Conservation (phyloP, 2,888 invertebrate genomes). For the Ormia ochracea region DNA sequence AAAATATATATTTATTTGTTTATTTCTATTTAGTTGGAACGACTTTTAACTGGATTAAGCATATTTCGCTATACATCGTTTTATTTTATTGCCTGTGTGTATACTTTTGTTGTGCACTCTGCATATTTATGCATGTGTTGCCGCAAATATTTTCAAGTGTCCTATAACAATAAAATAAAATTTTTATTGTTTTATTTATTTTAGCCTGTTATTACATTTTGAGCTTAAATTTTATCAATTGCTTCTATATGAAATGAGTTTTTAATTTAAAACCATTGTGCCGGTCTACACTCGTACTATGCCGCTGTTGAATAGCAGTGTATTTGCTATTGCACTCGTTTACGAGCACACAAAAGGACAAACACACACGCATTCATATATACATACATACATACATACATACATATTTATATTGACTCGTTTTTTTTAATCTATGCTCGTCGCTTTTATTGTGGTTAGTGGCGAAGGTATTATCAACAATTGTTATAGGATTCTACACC, state of each 20-base stretch:
- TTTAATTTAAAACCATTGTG: conserved; percentile 33
- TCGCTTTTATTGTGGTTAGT: conserved; percentile 3
- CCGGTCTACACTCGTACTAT: not conserved
- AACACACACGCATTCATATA: not conserved
- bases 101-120: no score
- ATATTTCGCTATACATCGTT: no score
- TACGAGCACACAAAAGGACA: not conserved
- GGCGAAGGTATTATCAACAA: conserved; percentile 32
- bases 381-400: not conserved
- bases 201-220: conserved; percentile 23
- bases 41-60: no score
- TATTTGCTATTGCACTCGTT: conserved; percentile 3
- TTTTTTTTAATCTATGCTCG: not conserved
- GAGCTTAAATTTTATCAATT: conserved; percentile 26
- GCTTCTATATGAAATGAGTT: conserved; percentile 2
- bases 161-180: conserved; percentile 29
- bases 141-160: conserved; percentile 7
- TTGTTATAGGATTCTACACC: conserved; percentile 17
- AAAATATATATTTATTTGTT: no score
- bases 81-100: no score
- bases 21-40: no score
- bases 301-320: not conserved
- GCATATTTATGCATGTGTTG: no score
- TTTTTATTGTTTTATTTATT: conserved; percentile 18
- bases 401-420: not conserved